Percentiles rank a stretch among this genome's conserved stretches.
phyloP scores from a whole-genome alignment of 2,797 vertebrate genomes.

The Allochrocebus solatus region DNA sequence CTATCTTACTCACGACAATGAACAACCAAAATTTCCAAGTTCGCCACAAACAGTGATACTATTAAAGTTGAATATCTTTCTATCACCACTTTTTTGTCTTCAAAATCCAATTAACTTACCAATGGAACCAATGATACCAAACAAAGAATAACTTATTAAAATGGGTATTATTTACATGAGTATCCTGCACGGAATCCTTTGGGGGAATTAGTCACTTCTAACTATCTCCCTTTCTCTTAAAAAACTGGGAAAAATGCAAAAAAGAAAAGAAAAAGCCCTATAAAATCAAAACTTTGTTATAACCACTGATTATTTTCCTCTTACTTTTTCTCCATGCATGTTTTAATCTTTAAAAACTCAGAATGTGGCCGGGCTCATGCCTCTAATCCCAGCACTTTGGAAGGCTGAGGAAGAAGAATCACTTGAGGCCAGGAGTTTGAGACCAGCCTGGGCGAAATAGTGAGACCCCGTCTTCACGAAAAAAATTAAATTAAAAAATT shows the following conservation, averaged over 20 bases:
- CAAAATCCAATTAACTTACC: background rate
- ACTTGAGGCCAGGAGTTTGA: background rate
- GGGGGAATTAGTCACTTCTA: background rate
- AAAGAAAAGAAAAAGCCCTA: background rate
- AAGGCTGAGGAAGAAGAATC: background rate
- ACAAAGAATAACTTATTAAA: background rate
- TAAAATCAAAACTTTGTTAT: background rate
- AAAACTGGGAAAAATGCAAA: background rate
- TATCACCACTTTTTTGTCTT: background rate
- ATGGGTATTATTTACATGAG: background rate
- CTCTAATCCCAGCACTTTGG: background rate
- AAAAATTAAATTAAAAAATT: background rate
- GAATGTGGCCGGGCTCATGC: background rate
- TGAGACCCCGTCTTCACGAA: background rate
- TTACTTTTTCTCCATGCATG: background rate
- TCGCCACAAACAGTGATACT: background rate
- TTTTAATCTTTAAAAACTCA: constrained; percentile 22
- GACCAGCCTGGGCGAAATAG: background rate
- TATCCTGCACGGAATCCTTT: background rate
- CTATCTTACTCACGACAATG: background rate
- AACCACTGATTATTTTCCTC: background rate
- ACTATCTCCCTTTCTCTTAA: background rate
- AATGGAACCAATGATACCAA: background rate
- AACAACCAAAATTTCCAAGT: background rate
- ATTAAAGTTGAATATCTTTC: background rate